Base-by-base conservation (phyloP, 2,797 vertebrate genomes). In the Aphelocoma californica region DNA sequence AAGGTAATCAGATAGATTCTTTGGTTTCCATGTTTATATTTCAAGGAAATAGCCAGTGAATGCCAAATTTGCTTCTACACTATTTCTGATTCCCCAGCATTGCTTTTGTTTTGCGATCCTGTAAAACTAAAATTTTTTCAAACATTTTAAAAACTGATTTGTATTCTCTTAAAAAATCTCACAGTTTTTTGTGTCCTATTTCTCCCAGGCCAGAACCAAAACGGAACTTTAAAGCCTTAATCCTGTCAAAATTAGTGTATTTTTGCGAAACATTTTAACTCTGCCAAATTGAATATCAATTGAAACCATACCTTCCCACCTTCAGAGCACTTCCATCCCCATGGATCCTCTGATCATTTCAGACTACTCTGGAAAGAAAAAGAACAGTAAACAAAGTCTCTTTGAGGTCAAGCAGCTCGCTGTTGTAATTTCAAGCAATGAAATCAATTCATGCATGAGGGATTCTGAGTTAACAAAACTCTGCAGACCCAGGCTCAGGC, bases 251-350 rank as follows among this genome's bases (percentile, higher is more conserved):
- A 90, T 73, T 3, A 36, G 16, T 11, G 16, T 13, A 13, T 57
- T 67, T 80, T 48, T 75, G 48, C 70, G 60, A 71, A 64, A 82
- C 8, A 10, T 66, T 94, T 61, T 86, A 38, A 50, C 42, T 70
- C 44, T 0, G 2, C 23, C 48, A 5, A 77, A 81, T 6, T 44
- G 45, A 71, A 23, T 80, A 91, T 86, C 93, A 91, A 93, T 80
- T 85, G 69, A 85, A 97, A 93, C 47, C 75, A 67, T 83, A 44
- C 42, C 62, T 93, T 90, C 56, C 48, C 83, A 78, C 75, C 89
- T 87, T 78, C 54, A 38, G 71, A 83, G 69, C 21, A 12, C 40
- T 77, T 83, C 53, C 47, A 78, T 53, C 25, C 62, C 34, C 9
- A 5, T 10, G 38, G 45, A 84, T 80, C 73, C 74, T 48, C 80